Evolutionary conservation across 2,888 invertebrate genomes (phyloP), one percentile per base, ranked within the genome.

Genomic region (Drosophila kuntzei): DNA sequence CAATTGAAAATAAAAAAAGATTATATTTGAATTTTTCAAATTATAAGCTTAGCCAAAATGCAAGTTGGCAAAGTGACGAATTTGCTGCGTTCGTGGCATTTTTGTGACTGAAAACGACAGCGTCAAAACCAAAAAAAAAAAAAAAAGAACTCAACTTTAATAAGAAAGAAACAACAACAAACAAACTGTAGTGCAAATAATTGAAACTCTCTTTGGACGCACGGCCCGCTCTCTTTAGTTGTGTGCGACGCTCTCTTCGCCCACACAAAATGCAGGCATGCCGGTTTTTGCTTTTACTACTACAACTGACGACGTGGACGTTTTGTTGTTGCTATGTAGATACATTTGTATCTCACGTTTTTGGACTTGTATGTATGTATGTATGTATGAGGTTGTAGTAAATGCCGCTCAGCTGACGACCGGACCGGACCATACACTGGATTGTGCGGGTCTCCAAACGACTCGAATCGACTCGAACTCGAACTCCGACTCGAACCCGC

Each of bases 391-490:
- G 43, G 71, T 77, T 62, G 81, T 87, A 63, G 83, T 76, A 83
- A 73, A 68, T 72, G 67, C 69, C 85, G 82, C 87, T 87, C 82
- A 83, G 82, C 82, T 83, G 82, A 54, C 53, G 80, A n/a, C 34
- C 76, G 53, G 54, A 76, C 78, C 77, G 62, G 14, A n/a, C 41
- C 53, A 36, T 18, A 16, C 53, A 57, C 22, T 49, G 44, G 39
- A 55, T 43, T 77, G 77, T 77, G 74, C 58, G 55, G 65, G 77
- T 68, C 57, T 49, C 54, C 51, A 54, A 66, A 58, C 65, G 57
- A 59, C 69, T 44, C 51, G 25, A 49, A 49, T n/a, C 39, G 44
- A 36, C 59, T 27, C 37, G 43, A 62, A 53, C 20, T 41, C 41
- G 12, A 20, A 20, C 41, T 41, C 41, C 7, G n/a, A 41, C 53